Evolutionary conservation across 2,888 invertebrate genomes (phyloP).

Genomic region (Cinara cedri): DNA sequence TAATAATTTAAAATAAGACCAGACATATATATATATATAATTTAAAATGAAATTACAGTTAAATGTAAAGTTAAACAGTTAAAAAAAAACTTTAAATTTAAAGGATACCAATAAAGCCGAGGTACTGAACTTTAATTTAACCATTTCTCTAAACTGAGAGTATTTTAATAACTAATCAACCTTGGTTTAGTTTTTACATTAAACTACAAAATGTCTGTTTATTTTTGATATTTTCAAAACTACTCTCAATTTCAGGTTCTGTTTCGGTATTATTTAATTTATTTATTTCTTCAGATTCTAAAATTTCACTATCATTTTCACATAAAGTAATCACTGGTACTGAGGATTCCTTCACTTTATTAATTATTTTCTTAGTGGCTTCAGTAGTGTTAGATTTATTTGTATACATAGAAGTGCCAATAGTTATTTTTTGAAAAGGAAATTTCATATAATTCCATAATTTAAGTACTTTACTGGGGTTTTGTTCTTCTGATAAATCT

Average conservation of each 20-base stretch:
- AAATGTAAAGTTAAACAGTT: neutral
- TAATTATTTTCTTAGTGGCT: constrained; percentile 1
- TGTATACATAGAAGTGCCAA: neutral
- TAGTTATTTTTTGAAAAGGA: constrained; percentile 43
- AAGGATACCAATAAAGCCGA: neutral
- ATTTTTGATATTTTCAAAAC: constrained; percentile 5
- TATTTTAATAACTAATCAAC: neutral
- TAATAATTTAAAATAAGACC: neutral
- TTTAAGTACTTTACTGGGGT: constrained; percentile 29
- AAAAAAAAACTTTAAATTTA: neutral
- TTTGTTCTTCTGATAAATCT: constrained; percentile 16
- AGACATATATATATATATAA: too few relatives aligned
- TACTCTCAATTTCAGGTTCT: neutral
- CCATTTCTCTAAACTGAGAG: constrained; percentile 33
- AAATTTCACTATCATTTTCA: constrained; percentile 14
- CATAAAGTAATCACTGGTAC: neutral
- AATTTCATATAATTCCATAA: constrained; percentile 47
- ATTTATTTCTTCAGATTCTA: constrained; percentile 4
- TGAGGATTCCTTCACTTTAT: neutral
- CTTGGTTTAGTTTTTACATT: constrained; percentile 19
- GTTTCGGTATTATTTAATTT: neutral
- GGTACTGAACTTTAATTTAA: neutral
- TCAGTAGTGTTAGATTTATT: constrained; percentile 22
- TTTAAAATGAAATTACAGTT: neutral
- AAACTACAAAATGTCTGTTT: constrained; percentile 23